These are phyloP conservation scores for Paratrypauchen microcephalus DNA, from an alignment of 2,797 vertebrate genomes.

Conservation along the genomic window DNA sequence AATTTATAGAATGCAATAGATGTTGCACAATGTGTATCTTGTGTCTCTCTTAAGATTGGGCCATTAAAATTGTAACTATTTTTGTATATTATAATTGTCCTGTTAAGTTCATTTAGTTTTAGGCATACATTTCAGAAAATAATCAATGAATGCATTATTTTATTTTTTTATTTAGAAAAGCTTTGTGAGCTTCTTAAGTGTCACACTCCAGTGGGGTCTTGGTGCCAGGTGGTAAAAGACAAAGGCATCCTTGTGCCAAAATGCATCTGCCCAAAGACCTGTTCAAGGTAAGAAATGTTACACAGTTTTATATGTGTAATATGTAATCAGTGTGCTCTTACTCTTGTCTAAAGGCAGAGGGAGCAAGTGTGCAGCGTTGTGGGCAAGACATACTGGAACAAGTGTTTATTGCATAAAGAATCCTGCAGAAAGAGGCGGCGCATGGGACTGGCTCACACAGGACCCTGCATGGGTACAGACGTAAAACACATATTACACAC, in stretches of 20 bases:
- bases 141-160: neutral
- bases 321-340: slow-evolving; percentile 24
- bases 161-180: slow-evolving; percentile 67
- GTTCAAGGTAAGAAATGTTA: slow-evolving; percentile 55
- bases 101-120: neutral
- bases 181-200: slow-evolving; percentile 72
- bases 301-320: neutral
- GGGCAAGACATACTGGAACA: slow-evolving; percentile 72
- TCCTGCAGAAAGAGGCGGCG: slow-evolving; percentile 74
- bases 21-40: neutral
- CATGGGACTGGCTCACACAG: slow-evolving; percentile 69
- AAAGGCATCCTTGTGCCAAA: slow-evolving; percentile 56
- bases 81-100: neutral
- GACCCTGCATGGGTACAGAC: slow-evolving; percentile 72
- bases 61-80: neutral
- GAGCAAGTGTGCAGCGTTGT: slow-evolving; percentile 78
- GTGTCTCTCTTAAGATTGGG: neutral
- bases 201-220: slow-evolving; percentile 67
- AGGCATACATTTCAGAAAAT: neutral
- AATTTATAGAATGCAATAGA: neutral
- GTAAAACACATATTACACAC: slow-evolving; percentile 22
- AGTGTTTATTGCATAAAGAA: slow-evolving; percentile 77
- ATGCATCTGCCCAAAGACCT: slow-evolving; percentile 66
- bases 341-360: slow-evolving; percentile 64
- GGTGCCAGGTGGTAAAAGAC: slow-evolving; percentile 64